Conservation (phyloP, 2,113 vertebrate genomes). For the Dryoscopus gambensis region DNA sequence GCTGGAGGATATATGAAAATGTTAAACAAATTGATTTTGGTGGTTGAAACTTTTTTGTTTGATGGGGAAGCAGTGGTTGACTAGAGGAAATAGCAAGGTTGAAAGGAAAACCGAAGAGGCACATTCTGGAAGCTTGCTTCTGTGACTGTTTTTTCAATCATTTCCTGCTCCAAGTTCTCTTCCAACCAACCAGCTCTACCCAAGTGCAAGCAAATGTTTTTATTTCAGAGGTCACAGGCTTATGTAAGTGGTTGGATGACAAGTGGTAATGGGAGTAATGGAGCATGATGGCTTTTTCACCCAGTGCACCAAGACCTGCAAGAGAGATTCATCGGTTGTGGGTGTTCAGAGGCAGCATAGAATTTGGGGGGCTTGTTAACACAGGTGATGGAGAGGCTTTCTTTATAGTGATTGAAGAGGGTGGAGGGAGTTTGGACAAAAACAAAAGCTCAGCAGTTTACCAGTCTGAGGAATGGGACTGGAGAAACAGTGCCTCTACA, state of each 20-base stretch:
- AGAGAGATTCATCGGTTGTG: not conserved
- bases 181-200: constrained; percentile 11
- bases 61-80: not conserved
- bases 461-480: not conserved
- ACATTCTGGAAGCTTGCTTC: constrained; percentile 20
- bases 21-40: not conserved
- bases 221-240: constrained; percentile 15
- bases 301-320: not conserved
- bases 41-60: not conserved
- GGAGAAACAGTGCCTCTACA: not conserved
- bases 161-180: not conserved
- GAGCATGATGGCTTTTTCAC: not conserved
- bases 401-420: not conserved
- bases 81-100: constrained; percentile 42
- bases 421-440: not conserved
- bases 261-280: not conserved
- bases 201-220: not conserved
- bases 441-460: not conserved
- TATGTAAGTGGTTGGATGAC: not conserved
- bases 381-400: not conserved
- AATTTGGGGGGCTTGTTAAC: not conserved
- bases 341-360: not conserved
- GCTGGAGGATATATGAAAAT: not conserved
- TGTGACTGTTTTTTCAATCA: constrained; percentile 34
- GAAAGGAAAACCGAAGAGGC: constrained; percentile 23